Evolutionary conservation across 2,797 vertebrate species (phyloP).

Genomic region (Acanthiza pusilla): DNA sequence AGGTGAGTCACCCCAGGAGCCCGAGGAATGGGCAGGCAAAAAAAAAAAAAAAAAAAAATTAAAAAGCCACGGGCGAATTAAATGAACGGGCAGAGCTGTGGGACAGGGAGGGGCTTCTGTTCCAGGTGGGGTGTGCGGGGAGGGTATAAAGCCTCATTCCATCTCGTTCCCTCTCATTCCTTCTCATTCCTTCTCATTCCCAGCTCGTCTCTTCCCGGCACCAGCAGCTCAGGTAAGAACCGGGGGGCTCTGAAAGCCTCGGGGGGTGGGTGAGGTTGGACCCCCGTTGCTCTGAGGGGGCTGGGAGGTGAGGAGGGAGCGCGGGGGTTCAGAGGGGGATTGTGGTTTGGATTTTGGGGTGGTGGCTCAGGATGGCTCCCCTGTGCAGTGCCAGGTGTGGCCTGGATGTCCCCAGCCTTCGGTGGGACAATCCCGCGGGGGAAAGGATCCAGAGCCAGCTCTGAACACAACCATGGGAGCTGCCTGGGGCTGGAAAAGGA

Average conservation of each 20-base stretch:
- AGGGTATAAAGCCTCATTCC: slow-evolving; percentile 17
- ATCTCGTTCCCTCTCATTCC: neutral
- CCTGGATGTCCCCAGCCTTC: too few species aligned
- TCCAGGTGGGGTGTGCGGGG: neutral
- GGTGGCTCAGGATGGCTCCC: too few species aligned
- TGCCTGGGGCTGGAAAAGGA: too few species aligned
- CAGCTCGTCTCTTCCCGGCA: neutral
- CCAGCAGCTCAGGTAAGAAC: neutral
- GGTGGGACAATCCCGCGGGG: too few species aligned
- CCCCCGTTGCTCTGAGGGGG: too few species aligned
- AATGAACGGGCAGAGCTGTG: neutral
- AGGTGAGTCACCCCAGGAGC: neutral
- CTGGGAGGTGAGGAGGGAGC: neutral
- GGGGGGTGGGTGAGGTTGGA: neutral
- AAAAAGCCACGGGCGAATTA: accelerated
- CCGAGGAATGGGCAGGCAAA: neutral
- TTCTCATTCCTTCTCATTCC: neutral
- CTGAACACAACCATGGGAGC: too few species aligned
- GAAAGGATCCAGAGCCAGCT: too few species aligned
- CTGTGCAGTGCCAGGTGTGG: too few species aligned
- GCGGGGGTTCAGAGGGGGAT: too few species aligned
- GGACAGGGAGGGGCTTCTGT: neutral
- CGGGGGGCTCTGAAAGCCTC: accelerated
- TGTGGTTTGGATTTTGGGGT: too few species aligned
- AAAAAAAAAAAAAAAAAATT: neutral